Evolutionary conservation across 2,888 invertebrate species (phyloP).

Genomic region (Conops quadrifasciatus): DNA sequence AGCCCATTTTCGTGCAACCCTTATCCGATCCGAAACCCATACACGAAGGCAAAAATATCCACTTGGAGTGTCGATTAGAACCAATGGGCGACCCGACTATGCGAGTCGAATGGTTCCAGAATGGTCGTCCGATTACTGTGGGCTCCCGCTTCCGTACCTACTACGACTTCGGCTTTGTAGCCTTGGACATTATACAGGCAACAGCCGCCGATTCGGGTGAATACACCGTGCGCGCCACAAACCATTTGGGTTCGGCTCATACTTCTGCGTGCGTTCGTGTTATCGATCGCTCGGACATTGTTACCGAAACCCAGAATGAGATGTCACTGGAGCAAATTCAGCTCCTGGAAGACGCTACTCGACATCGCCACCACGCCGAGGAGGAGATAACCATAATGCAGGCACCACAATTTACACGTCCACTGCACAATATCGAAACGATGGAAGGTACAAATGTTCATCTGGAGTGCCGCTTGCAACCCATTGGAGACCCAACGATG

Average conservation of each 20-base stretch:
- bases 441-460: constrained; percentile 92
- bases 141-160: constrained; percentile 93
- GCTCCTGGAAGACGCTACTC: constrained; percentile 82
- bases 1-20: constrained; percentile 93
- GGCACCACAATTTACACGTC: constrained; percentile 86
- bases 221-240: constrained; percentile 93
- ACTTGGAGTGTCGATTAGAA: constrained; percentile 89
- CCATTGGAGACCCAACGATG: constrained; percentile 91
- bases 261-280: constrained; percentile 90
- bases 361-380: constrained; percentile 74
- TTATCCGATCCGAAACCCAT: constrained; percentile 86
- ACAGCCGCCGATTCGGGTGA: constrained; percentile 95
- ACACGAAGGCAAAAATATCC: constrained; percentile 88
- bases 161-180: constrained; percentile 97
- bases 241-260: constrained; percentile 91
- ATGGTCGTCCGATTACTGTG: constrained; percentile 87
- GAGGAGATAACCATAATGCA: constrained; percentile 87
- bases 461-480: constrained; percentile 89
- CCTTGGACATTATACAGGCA: constrained; percentile 92
- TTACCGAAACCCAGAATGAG: constrained; percentile 91
- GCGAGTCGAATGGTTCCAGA: constrained; percentile 96
- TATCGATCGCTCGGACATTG: constrained; percentile 80
- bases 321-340: constrained; percentile 92
- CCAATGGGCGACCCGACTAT: constrained; percentile 97
- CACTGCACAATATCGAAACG: constrained; percentile 88